Base-by-base conservation (phyloP, 1,140 invertebrate genomes). In the Drosophila kohkoa region DNA sequence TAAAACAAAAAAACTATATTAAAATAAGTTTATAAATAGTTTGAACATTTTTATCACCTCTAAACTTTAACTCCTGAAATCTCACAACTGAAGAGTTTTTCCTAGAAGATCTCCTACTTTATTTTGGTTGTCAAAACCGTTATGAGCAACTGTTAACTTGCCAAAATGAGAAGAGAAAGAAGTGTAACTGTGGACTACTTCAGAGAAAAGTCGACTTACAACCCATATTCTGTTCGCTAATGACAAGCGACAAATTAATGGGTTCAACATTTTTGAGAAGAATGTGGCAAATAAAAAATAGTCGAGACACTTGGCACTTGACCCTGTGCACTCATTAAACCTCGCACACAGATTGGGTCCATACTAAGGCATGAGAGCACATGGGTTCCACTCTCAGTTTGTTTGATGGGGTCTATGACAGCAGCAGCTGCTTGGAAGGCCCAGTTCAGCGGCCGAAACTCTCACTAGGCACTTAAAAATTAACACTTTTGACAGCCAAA, bases 401-500 rank as follows among this genome's bases (percentile, higher is more conserved):
- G 46, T n/a, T 55, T 55, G 38, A 15, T 30, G 38, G 57, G 51
- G 55, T 60, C 72, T 67, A 68, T 74, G 77, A 67, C 81, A 69
- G 76, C 20, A 65, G 77, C 82, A 71, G 66, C 75, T 76, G 77
- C 79, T 79, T 76, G 72, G 79, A 28, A 82, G 74, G 43, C 65
- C 38, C 57, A 51, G 73, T 58, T 75, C 55, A 68, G 70, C 58
- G 64, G 48, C 35, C 64, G 70, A 75, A 85, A 89, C 85, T 89
- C 85, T 89, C 85, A 90, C 85, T 89, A 89, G 81, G 78, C 86
- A 90, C 81, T 89, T 90, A 89, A 90, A 89, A 89, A 90, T 89
- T 89, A 90, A 89, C 85, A 82, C 85, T 89, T 89, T 85, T 90
- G 86, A 89, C 85, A 89, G 85, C 86, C 76, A 81, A 90, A 90